phyloP scores from a whole-genome alignment of 2,113 vertebrate species.

The Nycticryphes semicollaris region DNA sequence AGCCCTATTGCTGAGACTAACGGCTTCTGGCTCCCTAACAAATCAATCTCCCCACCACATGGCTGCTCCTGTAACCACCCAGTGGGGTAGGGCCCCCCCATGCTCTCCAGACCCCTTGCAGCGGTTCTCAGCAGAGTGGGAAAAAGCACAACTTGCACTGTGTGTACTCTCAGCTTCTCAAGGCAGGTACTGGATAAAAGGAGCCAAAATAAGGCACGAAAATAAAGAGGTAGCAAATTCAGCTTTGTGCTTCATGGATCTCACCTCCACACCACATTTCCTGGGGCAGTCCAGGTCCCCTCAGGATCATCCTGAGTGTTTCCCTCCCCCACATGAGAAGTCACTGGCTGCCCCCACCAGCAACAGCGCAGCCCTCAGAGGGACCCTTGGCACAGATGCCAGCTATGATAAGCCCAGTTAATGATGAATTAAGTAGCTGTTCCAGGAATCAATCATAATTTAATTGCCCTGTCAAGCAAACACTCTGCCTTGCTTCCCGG shows the following conservation, averaged over 20 bases:
- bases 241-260: not conserved
- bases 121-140: not conserved
- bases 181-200: not conserved
- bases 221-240: not conserved
- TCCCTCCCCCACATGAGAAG: not conserved
- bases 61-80: not conserved
- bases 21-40: not conserved
- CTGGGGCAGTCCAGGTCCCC: not conserved
- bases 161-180: not conserved
- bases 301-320: not conserved
- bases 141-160: not conserved
- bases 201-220: not conserved
- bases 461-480: constrained; percentile 58
- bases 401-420: constrained; percentile 20
- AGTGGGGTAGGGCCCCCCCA: not conserved
- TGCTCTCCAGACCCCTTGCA: accelerated
- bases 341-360: accelerated
- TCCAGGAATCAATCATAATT: constrained; percentile 52
- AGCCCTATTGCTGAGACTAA: not conserved
- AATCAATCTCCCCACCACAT: not conserved
- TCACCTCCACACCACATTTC: not conserved
- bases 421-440: constrained; percentile 57
- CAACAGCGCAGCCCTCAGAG: not conserved
- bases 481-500: not conserved
- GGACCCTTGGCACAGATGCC: constrained; percentile 5